Conservation (phyloP, 1,140 invertebrate genomes). For the Mizuhopecten yessoensis region DNA sequence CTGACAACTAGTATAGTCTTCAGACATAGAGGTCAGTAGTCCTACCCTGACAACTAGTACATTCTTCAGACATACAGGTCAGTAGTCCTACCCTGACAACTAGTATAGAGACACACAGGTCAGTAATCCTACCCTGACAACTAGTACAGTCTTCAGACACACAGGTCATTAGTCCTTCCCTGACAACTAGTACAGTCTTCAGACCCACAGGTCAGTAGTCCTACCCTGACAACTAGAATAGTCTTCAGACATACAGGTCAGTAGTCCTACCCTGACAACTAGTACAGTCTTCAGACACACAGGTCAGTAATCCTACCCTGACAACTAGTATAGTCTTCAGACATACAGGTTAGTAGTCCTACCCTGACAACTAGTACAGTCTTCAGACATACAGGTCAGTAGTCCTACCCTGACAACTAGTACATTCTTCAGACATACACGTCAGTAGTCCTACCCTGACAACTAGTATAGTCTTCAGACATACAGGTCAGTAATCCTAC, state of each 20-base stretch:
- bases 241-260: conserved; percentile 57
- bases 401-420: too few relatives aligned
- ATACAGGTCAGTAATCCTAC: conserved; percentile 61
- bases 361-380: conserved; percentile 28
- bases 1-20: conserved; percentile 34
- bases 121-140: too few relatives aligned
- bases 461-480: conserved; percentile 42
- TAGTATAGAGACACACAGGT: too few relatives aligned
- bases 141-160: conserved; percentile 49
- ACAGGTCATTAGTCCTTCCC: too few relatives aligned
- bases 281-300: conserved; percentile 52
- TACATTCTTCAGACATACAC: conserved; percentile 53
- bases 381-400: conserved; percentile 57
- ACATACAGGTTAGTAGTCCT: conserved; percentile 59
- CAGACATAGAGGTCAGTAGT: conserved; percentile 58
- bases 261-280: too few relatives aligned
- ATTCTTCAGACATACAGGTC: conserved; percentile 55
- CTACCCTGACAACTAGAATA: too few relatives aligned
- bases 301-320: too few relatives aligned
- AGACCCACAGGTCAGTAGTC: conserved; percentile 58
- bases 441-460: too few relatives aligned
- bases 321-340: conserved; percentile 44
- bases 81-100: too few relatives aligned
- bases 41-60: too few relatives aligned
- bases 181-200: conserved; percentile 44